Conservation (phyloP, 1,140 invertebrate species). For the Cydia strobilella region DNA sequence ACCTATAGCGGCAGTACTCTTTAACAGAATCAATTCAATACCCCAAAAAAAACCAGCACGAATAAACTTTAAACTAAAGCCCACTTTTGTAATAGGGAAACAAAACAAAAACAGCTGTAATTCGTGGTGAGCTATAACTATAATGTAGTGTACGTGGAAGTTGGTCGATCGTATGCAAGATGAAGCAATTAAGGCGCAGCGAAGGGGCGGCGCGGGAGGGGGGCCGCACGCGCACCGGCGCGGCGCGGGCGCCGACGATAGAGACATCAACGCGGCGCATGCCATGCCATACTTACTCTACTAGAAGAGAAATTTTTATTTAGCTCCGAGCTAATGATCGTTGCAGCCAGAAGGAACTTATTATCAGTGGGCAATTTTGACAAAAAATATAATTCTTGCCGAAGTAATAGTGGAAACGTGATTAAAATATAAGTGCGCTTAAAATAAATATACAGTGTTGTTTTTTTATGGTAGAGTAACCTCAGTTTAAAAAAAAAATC, state of each 20-base stretch:
- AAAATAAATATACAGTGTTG: too few species aligned
- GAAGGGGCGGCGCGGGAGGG: slow-evolving; percentile 49
- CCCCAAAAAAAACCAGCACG: slow-evolving; percentile 28
- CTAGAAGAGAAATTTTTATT: slow-evolving; percentile 38
- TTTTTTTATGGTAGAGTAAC: too few species aligned
- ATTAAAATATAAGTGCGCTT: not conserved
- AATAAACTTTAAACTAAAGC: slow-evolving; percentile 34
- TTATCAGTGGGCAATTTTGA: not conserved
- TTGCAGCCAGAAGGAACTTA: not conserved
- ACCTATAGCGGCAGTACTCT: not conserved
- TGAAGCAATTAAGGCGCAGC: slow-evolving; percentile 78
- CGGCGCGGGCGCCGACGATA: slow-evolving; percentile 63
- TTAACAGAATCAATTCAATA: not conserved
- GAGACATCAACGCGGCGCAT: slow-evolving; percentile 68
- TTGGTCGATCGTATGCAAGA: slow-evolving; percentile 66
- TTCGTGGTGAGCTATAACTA: slow-evolving; percentile 53
- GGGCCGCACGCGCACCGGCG: slow-evolving; percentile 62
- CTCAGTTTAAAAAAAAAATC: too few species aligned
- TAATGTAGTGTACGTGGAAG: slow-evolving; percentile 57
- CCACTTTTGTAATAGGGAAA: slow-evolving; percentile 36
- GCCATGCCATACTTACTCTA: slow-evolving; percentile 46
- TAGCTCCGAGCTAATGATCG: not conserved
- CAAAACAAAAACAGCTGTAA: slow-evolving; percentile 59
- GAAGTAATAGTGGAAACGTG: not conserved
- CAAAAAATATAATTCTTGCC: slow-evolving; percentile 38